Base-by-base conservation (phyloP, 2,888 invertebrate species). In the Sphaerophoria taeniata region DNA sequence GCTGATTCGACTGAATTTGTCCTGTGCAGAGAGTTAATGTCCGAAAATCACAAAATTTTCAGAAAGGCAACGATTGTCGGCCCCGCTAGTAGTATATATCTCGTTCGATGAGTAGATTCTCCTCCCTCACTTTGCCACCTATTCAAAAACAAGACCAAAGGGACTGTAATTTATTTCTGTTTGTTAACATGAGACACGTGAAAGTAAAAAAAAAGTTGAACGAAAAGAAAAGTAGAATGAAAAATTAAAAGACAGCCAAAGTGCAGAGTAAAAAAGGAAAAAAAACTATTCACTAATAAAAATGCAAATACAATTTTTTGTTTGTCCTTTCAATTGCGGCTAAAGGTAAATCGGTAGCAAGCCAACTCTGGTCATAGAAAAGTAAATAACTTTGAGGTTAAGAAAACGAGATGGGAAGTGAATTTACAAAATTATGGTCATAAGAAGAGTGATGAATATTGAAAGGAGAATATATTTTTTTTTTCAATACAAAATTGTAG, bases 391-490 rank as follows among this genome's bases (percentile, higher is more conserved):
- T 77, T 53, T 45, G 55, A 58, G 65, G 65, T 65, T 63, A 43
- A 12, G 9, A 9, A 14, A 58, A 39, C 24, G 24, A 24, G 24
- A 24, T 24, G 16, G 56, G 60, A 39, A 12, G 36, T 43, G 65
- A 63, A 24, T 39, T 60, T n/a, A 24, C 12, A 43, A 60, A 60
- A 6, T 60, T 71, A 65, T 65, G 33, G 34, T 31, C 33, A 55
- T 36, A 70, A 49, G 72, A 69, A 76, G 83, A 71, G 78, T 89
- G 89, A 88, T 87, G 82, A 88, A 80, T 87, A 49, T 49, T 16
- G 7, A 16, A 55, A 83, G 33, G 69, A 45, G 36, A 61, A 61
- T 34, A 6, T 34, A 16, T 33, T 56, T 56, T 56, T 56, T 56
- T 14, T 31, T 61, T 31, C 87, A 80, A 88, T 24, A 24, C 24